A percentile compares a stretch with the other conserved stretches of the same genome.
Conservation (phyloP, 2,888 invertebrate species). For the Linnaemya vulpina region DNA sequence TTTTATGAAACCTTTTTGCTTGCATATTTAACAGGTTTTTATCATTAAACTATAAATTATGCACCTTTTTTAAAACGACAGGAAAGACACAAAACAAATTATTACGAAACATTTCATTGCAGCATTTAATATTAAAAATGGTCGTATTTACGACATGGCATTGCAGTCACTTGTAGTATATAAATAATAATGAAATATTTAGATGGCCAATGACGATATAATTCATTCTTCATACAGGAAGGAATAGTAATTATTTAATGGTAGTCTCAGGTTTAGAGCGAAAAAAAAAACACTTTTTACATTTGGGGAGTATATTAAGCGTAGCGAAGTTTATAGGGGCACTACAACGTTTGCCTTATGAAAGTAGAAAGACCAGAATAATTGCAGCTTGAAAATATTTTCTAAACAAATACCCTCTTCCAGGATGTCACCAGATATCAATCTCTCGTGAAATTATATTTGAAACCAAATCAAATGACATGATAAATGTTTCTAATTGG, state of each 20-base stretch:
- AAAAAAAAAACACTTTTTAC: not conserved
- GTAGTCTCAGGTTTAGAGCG: not conserved
- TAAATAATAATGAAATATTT: constrained; percentile 48
- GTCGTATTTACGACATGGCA: not conserved
- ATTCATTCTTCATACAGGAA: not conserved
- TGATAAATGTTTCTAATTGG: no score
- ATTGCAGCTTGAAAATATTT: no score
- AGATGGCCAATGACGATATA: not conserved
- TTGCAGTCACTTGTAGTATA: constrained; percentile 31
- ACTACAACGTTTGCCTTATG: no score
- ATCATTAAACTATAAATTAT: constrained; percentile 25
- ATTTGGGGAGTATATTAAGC: no score
- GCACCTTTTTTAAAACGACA: constrained; percentile 45
- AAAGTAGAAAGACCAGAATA: no score
- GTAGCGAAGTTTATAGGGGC: no score
- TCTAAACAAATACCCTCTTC: no score
- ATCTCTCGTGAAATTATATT: no score
- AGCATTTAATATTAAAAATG: not conserved
- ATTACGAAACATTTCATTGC: constrained; percentile 14
- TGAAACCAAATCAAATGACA: no score
- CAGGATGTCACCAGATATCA: no score
- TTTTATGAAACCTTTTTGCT: not conserved
- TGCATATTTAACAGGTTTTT: constrained; percentile 20
- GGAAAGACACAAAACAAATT: constrained; percentile 25
- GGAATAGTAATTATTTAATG: not conserved